These are phyloP conservation scores for Chloroclysta siterata DNA, from an alignment of 2,888 invertebrate genomes.

Conservation along the genomic window DNA sequence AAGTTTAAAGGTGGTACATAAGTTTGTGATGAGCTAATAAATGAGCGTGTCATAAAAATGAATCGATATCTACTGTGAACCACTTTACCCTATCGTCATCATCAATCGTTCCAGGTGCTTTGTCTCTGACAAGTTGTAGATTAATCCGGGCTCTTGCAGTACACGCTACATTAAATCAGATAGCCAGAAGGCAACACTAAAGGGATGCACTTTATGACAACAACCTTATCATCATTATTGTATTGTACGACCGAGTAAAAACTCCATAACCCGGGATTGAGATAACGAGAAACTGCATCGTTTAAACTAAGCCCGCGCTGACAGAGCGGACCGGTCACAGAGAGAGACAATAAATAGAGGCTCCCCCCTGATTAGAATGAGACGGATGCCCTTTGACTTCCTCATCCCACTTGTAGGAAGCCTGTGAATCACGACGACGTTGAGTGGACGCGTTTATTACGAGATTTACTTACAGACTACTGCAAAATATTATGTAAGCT, in stretches of 20 bases:
- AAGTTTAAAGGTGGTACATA: no score
- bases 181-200: conserved; percentile 36
- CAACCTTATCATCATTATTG: conserved; percentile 45
- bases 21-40: no score
- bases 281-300: conserved; percentile 64
- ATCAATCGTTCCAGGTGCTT: conserved; percentile 34
- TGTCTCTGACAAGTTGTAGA: conserved; percentile 43
- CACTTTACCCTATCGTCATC: conserved; percentile 26
- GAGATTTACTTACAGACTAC: conserved; percentile 60
- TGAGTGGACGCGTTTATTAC: conserved; percentile 62
- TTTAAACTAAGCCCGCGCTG: conserved; percentile 57
- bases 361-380: conserved; percentile 49
- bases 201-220: conserved; percentile 42
- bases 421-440: conserved; percentile 56
- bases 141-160: conserved; percentile 39
- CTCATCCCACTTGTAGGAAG: conserved; percentile 55
- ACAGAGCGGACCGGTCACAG: conserved; percentile 52
- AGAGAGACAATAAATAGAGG: conserved; percentile 53
- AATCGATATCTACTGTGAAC: conserved; percentile 13
- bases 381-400: conserved; percentile 53
- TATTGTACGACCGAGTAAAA: conserved; percentile 49
- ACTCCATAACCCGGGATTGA: conserved; percentile 56
- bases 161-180: conserved; percentile 39
- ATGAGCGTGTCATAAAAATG: no score
- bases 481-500: conserved; percentile 29